These are phyloP conservation scores for Alectura lathami DNA, from an alignment of 2,113 vertebrate species.

Conservation along the genomic window DNA sequence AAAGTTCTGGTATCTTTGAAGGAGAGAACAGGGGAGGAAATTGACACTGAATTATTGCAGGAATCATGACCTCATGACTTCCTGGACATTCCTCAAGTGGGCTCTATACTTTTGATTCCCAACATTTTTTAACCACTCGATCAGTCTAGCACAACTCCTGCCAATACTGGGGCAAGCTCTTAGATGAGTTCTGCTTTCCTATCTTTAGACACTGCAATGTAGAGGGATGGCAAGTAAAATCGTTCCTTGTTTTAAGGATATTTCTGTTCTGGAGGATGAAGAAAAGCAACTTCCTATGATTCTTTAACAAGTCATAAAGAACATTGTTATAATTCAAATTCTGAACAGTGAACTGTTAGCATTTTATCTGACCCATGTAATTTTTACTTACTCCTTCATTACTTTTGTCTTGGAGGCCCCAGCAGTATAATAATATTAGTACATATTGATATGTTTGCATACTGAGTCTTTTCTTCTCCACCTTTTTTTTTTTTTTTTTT, in stretches of 20 bases:
- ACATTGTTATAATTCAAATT: neutral
- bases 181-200: accelerated
- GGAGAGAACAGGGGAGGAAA: neutral
- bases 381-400: neutral
- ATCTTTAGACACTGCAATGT: neutral
- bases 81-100: neutral
- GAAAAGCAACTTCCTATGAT: neutral
- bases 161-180: neutral
- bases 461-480: neutral
- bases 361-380: neutral
- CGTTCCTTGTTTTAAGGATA: neutral
- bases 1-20: neutral
- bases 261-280: neutral
- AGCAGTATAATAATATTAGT: neutral
- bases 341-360: neutral
- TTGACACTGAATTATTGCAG: accelerated
- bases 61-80: neutral
- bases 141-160: neutral
- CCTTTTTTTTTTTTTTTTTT: neutral
- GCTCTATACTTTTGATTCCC: neutral
- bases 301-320: neutral
- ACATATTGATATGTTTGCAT: neutral
- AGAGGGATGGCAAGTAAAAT: neutral
- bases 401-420: neutral
- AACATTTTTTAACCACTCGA: neutral